phyloP scores from a whole-genome alignment of 2,888 invertebrate species.

The Conistra vaccinii region DNA sequence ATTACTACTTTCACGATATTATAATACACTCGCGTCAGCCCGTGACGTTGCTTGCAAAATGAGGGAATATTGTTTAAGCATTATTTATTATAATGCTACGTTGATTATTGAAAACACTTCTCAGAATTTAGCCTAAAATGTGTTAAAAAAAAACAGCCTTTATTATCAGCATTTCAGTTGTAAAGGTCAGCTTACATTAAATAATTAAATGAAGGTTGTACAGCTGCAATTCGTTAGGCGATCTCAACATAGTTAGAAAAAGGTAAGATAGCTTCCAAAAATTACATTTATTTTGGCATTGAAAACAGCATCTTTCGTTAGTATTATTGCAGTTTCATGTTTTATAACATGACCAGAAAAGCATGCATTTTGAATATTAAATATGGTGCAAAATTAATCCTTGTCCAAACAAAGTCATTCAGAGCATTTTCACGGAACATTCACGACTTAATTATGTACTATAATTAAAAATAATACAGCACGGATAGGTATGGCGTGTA shows the following conservation, averaged over 20 bases:
- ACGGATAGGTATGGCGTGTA: slow-evolving; percentile 5
- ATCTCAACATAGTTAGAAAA: background rate
- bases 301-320: background rate
- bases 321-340: background rate
- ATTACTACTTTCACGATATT: slow-evolving; percentile 52
- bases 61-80: background rate
- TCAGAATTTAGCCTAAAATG: background rate
- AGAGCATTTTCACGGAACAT: background rate
- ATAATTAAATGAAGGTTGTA: background rate
- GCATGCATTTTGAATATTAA: background rate
- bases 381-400: background rate
- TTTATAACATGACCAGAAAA: background rate
- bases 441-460: background rate
- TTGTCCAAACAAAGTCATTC: background rate
- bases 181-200: no score
- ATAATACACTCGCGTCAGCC: slow-evolving; percentile 52
- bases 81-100: no score
- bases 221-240: background rate
- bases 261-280: background rate
- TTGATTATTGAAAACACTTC: no score
- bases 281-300: background rate
- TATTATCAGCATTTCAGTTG: background rate
- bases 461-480: slow-evolving; percentile 15
- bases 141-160: no score
- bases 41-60: slow-evolving; percentile 17